Conservation (phyloP, 2,888 invertebrate genomes). For the Clepsis dumicolana region DNA sequence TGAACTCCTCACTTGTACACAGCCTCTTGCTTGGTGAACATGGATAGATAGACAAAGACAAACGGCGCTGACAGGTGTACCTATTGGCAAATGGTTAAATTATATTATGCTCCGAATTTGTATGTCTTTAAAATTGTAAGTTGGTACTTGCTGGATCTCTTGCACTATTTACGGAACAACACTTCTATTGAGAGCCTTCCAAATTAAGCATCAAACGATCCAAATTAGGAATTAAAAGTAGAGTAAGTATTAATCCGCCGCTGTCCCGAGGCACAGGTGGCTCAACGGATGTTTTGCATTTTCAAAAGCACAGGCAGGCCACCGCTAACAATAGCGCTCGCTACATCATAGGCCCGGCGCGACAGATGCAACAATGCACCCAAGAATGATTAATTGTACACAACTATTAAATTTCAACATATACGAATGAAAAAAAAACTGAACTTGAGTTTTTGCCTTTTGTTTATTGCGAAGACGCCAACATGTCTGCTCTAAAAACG, state of each 20-base stretch:
- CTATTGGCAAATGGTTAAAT: not conserved
- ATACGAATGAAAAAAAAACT: constrained; percentile 70
- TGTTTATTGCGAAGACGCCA: constrained; percentile 84
- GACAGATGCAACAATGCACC: constrained; percentile 82
- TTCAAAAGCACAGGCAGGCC: constrained; percentile 68
- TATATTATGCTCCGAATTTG: not conserved
- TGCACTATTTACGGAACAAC: too few relatives aligned
- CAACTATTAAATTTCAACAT: constrained; percentile 78
- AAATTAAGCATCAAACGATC: not conserved
- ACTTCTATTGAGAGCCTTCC: too few relatives aligned
- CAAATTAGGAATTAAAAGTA: constrained; percentile 15
- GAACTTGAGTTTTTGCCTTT: constrained; percentile 80
- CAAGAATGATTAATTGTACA: constrained; percentile 78
- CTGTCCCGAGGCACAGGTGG: constrained; percentile 71
- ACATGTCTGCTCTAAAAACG: constrained; percentile 82
- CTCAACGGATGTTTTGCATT: constrained; percentile 61
- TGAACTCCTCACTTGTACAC: constrained; percentile 1
- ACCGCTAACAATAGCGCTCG: constrained; percentile 70
- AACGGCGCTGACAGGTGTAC: not conserved
- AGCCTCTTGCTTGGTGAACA: not conserved
- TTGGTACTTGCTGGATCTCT: not conserved
- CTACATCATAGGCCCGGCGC: constrained; percentile 68
- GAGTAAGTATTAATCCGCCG: constrained; percentile 49
- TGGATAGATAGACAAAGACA: not conserved
- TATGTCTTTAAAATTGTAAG: not conserved